Base-by-base conservation (phyloP, 2,113 vertebrate species). In the Speoplatyrhinus poulsoni region DNA sequence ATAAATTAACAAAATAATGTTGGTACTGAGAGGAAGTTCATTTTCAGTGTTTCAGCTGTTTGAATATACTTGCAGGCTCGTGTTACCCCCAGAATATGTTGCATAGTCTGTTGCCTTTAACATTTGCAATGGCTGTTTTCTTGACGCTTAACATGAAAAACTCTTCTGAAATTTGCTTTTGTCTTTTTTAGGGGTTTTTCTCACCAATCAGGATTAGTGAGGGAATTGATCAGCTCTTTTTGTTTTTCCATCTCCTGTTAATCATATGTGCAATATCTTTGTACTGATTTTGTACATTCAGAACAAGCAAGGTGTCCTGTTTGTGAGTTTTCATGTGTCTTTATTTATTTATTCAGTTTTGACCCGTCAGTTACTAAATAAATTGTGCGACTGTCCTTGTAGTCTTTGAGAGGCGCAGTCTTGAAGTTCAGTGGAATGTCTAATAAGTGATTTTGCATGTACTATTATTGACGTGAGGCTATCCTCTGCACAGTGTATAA, bases 401-500 rank as follows among this genome's bases (percentile, higher is more conserved):
- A 73, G 33, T 81, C 70, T 67, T 60, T 33, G 67, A 73, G 85
- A 76, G 80, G 73, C 67, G 72, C 76, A 91, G 89, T 80, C 89
- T 91, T 88, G 82, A 87, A 90, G 91, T 91, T 84, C 75, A 90
- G 80, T 88, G 90, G 91, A 92, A 90, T 89, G 81, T 90, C 85
- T 89, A 88, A 84, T 86, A 79, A 81, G 86, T 81, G 82, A 92
- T 90, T 92, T 87, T 94, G 96, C 93, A 93, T 95, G 94, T 93
- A 91, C 90, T 91, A 87, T 92, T 93, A 85, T 80, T 91, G 90
- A 75, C 88, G 91, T 90, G 90, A 93, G 92, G 91, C 92, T 93
- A 88, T 93, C 92, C 92, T 95, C 93, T 92, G 90, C 92, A 92
- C 95, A 91, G 93, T 94, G 91, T 94, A 92, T 92, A 89, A 92